Evolutionary conservation across 2,888 invertebrate genomes (phyloP), one percentile per base, ranked within the genome.

Genomic region (Bruchidius siliquastri): DNA sequence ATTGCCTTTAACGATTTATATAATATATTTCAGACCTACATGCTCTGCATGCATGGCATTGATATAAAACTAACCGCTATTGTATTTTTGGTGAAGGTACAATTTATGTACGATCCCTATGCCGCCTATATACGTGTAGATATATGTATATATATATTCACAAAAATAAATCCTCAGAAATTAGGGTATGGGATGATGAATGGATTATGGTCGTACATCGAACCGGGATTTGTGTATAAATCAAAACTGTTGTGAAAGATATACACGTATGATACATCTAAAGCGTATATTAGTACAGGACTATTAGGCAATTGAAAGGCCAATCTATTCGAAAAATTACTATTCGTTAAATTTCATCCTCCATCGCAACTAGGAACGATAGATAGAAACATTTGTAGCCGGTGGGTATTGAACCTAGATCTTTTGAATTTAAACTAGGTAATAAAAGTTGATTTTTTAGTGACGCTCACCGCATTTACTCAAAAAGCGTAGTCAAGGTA

Each of bases 141-240:
- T 49, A 49, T 49, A 18, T 1, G 49, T 49, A 49, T 3, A 49
- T 49, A 49, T 49, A 18, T 49, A 49, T 49, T 49, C 49, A 49
- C 49, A 49, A 49, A 49, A 49, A 49, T 49, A 49, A 49, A 49
- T 49, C 49, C 49, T 49, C 49, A 49, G 18, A 49, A 49, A 49
- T 49, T 49, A 49, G 21, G 67, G 67, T 66, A 49, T 49, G 67
- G 66, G 67, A 66, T 49, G 67, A 71, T n/a, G 49, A 66, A 71
- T 71, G 71, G 71, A 71, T 30, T 71, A 49, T 49, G 49, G 49
- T 3, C 49, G 49, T 49, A 49, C 18, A 49, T 49, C 49, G 49
- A 49, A 49, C 49, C 18, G 18, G 49, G 49, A 49, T 49, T 49
- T 49, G 49, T 49, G 13, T 49, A 49, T 49, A 49, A 49, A 49